Percentiles rank a stretch among this genome's conserved stretches.
phyloP scores from a whole-genome alignment of 2,888 invertebrate species.

The Platycnemis pennipes region DNA sequence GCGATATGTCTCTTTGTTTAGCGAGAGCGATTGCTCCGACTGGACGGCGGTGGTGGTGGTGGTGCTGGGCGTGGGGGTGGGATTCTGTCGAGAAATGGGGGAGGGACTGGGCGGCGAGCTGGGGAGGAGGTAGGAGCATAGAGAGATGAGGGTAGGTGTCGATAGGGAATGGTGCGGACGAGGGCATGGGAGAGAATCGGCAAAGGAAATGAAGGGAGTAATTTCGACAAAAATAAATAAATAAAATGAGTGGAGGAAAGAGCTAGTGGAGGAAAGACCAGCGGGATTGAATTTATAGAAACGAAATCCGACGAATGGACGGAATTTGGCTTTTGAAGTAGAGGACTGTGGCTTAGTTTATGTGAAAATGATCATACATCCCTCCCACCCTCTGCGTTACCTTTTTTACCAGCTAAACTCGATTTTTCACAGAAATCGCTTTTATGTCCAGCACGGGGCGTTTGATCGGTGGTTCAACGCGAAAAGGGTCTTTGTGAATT shows the following conservation, averaged over 20 bases:
- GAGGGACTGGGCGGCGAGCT: background rate
- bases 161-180: too few relatives aligned
- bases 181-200: background rate
- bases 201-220: background rate
- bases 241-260: background rate
- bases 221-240: background rate
- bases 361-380: constrained; percentile 16
- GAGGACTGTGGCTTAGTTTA: background rate
- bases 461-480: background rate
- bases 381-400: background rate
- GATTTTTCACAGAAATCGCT: background rate
- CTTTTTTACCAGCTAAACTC: background rate
- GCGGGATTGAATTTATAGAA: constrained; percentile 13
- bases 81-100: background rate
- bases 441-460: background rate
- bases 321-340: constrained; percentile 15
- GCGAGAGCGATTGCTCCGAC: background rate
- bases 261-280: background rate
- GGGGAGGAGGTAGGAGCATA: background rate
- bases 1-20: constrained; percentile 65
- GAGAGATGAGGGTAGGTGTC: background rate
- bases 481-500: background rate
- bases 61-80: background rate
- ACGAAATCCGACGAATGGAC: background rate
- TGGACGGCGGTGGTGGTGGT: background rate